Base-by-base conservation (phyloP, 2,888 invertebrate species). In the Stenotaenia linearis region DNA sequence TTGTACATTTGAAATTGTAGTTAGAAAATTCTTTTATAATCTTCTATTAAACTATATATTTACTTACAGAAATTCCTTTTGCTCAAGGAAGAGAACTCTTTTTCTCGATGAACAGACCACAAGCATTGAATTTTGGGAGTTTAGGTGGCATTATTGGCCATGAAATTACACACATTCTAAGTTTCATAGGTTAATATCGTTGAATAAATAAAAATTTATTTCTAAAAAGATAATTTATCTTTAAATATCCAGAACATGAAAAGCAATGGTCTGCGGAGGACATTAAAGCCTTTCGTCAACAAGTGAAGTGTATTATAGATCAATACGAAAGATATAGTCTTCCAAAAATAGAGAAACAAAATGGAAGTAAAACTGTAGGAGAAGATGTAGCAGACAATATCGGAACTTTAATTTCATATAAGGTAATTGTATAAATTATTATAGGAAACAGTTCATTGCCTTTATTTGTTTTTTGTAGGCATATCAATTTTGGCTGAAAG, bases 211-310 rank as follows among this genome's bases (percentile, higher is more conserved):
- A 40, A 7, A 40, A 12, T 12, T 9, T 9, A 32, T 40, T 18
- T n/a, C 7, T 15, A 2, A 45, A 45, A n/a, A 45, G n/a, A 45
- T 45, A 15, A 45, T 45, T 61, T 7, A 4, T 5, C 23, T 9
- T 25, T 61, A 61, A 25, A 25, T 25, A 25, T 61, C 6, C 61
- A 15, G 25, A 25, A 23, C 25, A 23, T 25, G 25, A 87, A 69
- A 87, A 88, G 81, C 90, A 89, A 89, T 89, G 89, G 89, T 87
- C 87, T 78, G 85, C 87, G 61, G 84, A 84, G 37, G 89, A 88
- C n/a, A 86, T 88, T 30, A 83, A 84, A 15, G 85, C 84, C 75
- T 89, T 89, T 83, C 86, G 88, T 81, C 84, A 86, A 25, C 85
- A 86, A 81, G 87, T 89, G 4, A 84, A 87, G 81, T 89, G 89